Percentiles rank a stretch among this genome's conserved stretches.
phyloP scores from a whole-genome alignment of 2,113 vertebrate species.

The Eptesicus fuscus region DNA sequence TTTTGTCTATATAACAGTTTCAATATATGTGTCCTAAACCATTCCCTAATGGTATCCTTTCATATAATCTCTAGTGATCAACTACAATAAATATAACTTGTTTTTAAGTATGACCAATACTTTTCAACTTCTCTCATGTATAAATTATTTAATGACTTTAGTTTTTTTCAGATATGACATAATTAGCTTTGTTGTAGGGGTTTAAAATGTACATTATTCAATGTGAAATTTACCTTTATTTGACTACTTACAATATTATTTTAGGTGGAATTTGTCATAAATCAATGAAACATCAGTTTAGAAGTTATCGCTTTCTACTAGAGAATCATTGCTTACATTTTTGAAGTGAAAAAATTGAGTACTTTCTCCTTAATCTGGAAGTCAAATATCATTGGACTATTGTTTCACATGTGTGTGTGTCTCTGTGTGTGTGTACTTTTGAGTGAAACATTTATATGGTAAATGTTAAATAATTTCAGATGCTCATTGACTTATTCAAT shows the following conservation, averaged over 20 bases:
- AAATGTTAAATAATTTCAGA: constrained; percentile 18
- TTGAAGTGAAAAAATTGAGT: background rate
- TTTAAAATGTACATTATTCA: background rate
- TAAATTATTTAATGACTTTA: background rate
- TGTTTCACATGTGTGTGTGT: background rate
- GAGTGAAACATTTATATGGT: background rate
- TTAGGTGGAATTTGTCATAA: background rate
- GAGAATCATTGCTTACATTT: background rate
- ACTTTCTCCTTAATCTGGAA: background rate
- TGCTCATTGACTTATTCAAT: background rate
- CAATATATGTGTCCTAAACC: background rate
- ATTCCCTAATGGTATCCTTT: background rate
- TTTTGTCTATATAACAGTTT: background rate
- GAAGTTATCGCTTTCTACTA: background rate
- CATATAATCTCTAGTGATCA: background rate
- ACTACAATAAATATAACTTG: background rate
- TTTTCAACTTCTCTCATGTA: background rate
- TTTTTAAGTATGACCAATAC: background rate
- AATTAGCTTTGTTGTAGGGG: background rate
- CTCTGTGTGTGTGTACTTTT: background rate
- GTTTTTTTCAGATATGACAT: background rate
- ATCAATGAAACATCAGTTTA: background rate
- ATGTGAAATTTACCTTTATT: background rate
- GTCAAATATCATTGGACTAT: background rate
- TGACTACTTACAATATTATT: background rate